Conservation (phyloP, 2,113 vertebrate genomes). For the Melanerpes formicivorus region DNA sequence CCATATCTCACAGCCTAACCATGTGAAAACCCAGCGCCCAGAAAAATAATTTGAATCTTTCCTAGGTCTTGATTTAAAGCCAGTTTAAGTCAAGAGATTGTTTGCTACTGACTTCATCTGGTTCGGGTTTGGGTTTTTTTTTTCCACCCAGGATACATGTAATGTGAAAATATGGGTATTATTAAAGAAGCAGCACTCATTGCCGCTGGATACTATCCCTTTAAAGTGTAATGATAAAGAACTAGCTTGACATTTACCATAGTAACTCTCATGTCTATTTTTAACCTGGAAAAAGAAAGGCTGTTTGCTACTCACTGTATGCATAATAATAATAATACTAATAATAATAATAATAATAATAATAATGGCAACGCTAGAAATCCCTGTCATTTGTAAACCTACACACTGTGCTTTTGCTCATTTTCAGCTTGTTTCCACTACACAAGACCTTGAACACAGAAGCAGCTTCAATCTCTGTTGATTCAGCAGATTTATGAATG, state of each 20-base stretch:
- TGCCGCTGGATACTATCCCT: constrained; percentile 68
- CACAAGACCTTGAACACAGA: constrained; percentile 60
- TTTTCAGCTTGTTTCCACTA: constrained; percentile 64
- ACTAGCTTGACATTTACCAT: constrained; percentile 59
- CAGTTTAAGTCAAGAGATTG: neutral
- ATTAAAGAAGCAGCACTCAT: constrained; percentile 60
- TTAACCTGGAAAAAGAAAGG: constrained; percentile 2
- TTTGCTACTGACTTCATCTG: neutral
- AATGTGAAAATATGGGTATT: constrained; percentile 40
- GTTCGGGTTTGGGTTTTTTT: neutral
- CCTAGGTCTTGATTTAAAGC: neutral
- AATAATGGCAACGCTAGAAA: constrained; percentile 39
- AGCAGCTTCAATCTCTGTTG: constrained; percentile 51
- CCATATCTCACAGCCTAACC: constrained; percentile 66
- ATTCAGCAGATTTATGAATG: constrained; percentile 46
- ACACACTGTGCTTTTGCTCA: constrained; percentile 80
- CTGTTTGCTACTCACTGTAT: constrained; percentile 27
- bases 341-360: neutral
- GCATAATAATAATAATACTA: neutral
- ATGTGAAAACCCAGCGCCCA: constrained; percentile 54
- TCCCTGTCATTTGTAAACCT: constrained; percentile 70
- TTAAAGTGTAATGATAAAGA: constrained; percentile 64
- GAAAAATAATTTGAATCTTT: constrained; percentile 60
- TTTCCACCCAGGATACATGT: neutral
- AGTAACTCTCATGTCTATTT: constrained; percentile 42